Evolutionary conservation across 30 jellyfish, hydroid and myxozoan species (phyloP).

Genomic region (Chironex yamaguchii): DNA sequence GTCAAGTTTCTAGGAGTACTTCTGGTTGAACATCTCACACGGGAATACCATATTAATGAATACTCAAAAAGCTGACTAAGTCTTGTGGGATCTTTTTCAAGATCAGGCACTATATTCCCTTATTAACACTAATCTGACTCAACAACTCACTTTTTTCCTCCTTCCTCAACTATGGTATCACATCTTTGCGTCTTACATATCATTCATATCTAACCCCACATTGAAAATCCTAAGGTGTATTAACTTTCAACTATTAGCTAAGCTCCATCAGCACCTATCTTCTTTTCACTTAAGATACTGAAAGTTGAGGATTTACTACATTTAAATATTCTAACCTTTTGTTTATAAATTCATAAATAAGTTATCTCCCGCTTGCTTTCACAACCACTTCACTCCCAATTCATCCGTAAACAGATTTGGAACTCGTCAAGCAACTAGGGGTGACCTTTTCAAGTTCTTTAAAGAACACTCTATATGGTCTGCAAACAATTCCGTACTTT

Average conservation of each 20-base stretch:
- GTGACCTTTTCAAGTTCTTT: conserved; percentile 28
- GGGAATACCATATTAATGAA: conserved; percentile 50
- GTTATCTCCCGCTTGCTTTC: conserved; percentile 5
- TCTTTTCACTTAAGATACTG: conserved; percentile 6
- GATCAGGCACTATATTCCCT: conserved; percentile 44
- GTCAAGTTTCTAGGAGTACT: conserved; percentile 53
- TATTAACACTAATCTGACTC: conserved; percentile 31
- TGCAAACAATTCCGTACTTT: conserved; percentile 13
- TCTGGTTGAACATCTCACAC: conserved; percentile 41
- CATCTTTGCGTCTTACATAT: conserved; percentile 20
- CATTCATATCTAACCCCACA: conserved; percentile 4
- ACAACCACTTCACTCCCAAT: conserved; percentile 16
- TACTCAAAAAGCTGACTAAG: conserved; percentile 40
- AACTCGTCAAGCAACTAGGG: conserved; percentile 42
- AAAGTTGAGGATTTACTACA: conserved; percentile 24
- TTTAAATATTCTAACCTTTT: conserved; percentile 10
- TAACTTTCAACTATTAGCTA: conserved; percentile 31
- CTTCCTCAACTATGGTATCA: conserved; percentile 17
- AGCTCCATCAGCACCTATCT: conserved; percentile 38
- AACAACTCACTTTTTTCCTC: conserved; percentile 34
- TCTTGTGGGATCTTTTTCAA: conserved; percentile 33
- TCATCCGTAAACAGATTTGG: conserved; percentile 5
- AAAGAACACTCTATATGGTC: conserved; percentile 28
- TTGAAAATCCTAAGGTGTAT: conserved; percentile 31
- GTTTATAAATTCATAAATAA: conserved; percentile 1